phyloP scores from a whole-genome alignment of 2,888 invertebrate species.

The Coleophora deauratella region DNA sequence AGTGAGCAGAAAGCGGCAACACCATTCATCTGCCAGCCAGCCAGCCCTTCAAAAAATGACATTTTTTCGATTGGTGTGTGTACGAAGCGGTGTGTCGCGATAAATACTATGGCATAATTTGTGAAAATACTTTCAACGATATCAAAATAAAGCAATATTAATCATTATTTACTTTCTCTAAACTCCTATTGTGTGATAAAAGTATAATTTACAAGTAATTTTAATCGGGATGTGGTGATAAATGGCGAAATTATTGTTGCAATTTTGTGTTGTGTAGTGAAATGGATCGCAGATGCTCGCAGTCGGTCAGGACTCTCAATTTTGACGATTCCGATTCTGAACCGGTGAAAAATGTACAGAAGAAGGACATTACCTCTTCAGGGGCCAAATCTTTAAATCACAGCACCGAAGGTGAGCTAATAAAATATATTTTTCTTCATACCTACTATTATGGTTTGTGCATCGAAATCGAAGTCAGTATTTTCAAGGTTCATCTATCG shows the following conservation, averaged over 20 bases:
- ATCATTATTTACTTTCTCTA: no score
- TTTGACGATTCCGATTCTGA: slow-evolving; percentile 83
- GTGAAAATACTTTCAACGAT: no score
- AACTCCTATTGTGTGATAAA: neutral
- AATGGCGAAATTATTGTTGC: slow-evolving; percentile 58
- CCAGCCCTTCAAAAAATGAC: no score
- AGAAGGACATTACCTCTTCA: slow-evolving; percentile 49
- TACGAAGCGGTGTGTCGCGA: no score
- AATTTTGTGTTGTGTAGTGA: slow-evolving; percentile 54
- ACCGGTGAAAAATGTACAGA: slow-evolving; percentile 52
- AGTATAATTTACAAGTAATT: neutral
- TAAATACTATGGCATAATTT: no score
- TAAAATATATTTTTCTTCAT: slow-evolving; percentile 18
- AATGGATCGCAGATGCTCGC: slow-evolving; percentile 76
- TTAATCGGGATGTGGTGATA: slow-evolving; percentile 36
- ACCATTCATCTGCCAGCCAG: no score
- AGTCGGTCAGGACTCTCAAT: slow-evolving; percentile 84
- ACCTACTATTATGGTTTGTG: no score
- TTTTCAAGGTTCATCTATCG: slow-evolving; percentile 53
- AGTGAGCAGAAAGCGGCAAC: no score
- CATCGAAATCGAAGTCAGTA: slow-evolving; percentile 14
- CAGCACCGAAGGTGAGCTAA: slow-evolving; percentile 59
- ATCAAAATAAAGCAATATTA: no score
- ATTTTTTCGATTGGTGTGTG: no score
- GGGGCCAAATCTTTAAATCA: slow-evolving; percentile 54